Percentiles rank a stretch among this genome's conserved stretches.
Conservation (phyloP, 2,888 invertebrate genomes). For the Acleris laterana region DNA sequence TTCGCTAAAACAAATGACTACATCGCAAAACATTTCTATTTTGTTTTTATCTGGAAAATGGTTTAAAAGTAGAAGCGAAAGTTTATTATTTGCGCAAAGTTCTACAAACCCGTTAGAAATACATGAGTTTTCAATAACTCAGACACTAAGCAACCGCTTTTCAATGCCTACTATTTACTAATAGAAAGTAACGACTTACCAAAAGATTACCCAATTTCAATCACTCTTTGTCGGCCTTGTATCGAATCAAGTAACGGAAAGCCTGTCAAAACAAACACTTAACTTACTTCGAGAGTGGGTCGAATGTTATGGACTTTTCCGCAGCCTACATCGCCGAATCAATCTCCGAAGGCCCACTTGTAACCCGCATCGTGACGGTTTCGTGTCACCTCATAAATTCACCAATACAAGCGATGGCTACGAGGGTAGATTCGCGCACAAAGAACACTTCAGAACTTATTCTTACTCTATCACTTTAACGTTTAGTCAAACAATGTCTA, state of each 20-base stretch:
- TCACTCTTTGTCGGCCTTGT: constrained; percentile 30
- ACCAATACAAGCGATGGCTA: constrained; percentile 7
- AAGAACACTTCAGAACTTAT: background rate
- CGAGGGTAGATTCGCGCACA: background rate
- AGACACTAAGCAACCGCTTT: background rate
- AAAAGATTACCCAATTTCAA: constrained; percentile 8
- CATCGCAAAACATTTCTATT: constrained; percentile 19
- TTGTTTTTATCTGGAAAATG: constrained; percentile 25
- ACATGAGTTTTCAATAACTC: background rate
- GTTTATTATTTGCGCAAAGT: constrained; percentile 12
- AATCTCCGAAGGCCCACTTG: constrained; percentile 40
- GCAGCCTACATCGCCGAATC: constrained; percentile 32
- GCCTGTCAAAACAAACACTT: constrained; percentile 34
- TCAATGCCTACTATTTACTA: background rate
- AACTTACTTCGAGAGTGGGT: constrained; percentile 23
- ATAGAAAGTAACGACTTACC: background rate
- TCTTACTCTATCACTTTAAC: too few relatives aligned
- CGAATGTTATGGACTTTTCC: constrained; percentile 25
- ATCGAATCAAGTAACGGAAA: constrained; percentile 27
- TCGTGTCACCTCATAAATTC: constrained; percentile 47
- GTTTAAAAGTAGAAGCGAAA: constrained; percentile 22
- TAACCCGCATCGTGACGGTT: constrained; percentile 45
- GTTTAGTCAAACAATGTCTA: too few relatives aligned
- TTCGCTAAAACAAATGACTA: constrained; percentile 32
- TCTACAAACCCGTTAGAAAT: background rate